Base-by-base conservation (phyloP, 1,140 invertebrate genomes). In the Drosophila bipectinata region DNA sequence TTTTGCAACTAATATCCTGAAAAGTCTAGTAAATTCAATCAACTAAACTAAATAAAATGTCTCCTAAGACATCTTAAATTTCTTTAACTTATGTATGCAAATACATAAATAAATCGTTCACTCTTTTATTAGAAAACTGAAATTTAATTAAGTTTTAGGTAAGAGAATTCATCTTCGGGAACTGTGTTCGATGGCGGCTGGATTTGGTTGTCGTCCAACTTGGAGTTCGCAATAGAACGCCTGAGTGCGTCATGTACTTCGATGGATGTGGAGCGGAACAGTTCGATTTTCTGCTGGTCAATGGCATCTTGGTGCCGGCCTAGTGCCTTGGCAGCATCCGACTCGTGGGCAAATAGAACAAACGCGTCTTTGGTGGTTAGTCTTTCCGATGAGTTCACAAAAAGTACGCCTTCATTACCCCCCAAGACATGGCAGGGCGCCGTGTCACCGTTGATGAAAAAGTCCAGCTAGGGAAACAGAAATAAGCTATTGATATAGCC, bases 181-280 rank as follows among this genome's bases (percentile, higher is more conserved):
- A 47, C 37, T 21, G 2, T 0, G 21, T 21, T 21, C 21, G 21
- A 21, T 3, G 95, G 94, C 73, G 55, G 94, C 88, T 79, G 93
- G 52, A 80, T 85, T 92, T 91, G 93, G 24, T 73, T 84, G 92
- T 80, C 73, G 92, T 90, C 94, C 92, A 91, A 94, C 93, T 94
- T 94, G 89, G 96, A 94, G 21, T 94, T 94, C 81, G 94, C 97
- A 93, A 98, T 94, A 18, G 97, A 98, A 48, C 98, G 94, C 92
- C 98, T 99, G 41, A 99, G 92, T 2, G 98, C 98, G 95, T 99
- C 98, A 93, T 99, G 98, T 4, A 99, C 99, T 94, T 99, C 99
- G 12, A 99, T 98, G 0, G 97, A 99, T 9, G 98, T 99, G 66
- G 97, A 98, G 55, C 98, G 94, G 90, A 99, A 99, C 15, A 99